phyloP scores from a whole-genome alignment of 2,888 invertebrate species.

The Arenicola marina region DNA sequence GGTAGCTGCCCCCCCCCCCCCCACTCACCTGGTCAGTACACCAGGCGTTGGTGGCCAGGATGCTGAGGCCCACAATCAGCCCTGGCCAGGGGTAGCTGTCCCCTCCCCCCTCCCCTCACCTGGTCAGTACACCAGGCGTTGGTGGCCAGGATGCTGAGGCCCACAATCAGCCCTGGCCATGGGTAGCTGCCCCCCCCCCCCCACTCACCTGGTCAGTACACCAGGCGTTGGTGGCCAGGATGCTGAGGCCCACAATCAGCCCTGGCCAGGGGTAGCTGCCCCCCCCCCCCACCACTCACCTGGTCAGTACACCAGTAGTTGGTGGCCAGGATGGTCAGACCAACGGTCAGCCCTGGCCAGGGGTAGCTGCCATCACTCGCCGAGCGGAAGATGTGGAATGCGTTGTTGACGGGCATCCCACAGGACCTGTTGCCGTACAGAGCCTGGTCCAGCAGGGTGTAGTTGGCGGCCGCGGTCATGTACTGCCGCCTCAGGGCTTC shows the following conservation, averaged over 20 bases:
- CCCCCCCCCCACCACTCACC: no score
- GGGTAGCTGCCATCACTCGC: constrained; percentile 35
- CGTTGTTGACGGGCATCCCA: constrained; percentile 22
- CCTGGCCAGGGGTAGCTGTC: no score
- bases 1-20: no score
- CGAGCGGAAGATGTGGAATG: constrained; percentile 36
- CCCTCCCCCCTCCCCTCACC: no score
- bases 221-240: constrained; percentile 34
- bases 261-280: constrained; percentile 33
- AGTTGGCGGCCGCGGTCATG: constrained; percentile 57
- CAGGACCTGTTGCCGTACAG: constrained; percentile 20
- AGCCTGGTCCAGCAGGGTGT: constrained; percentile 32
- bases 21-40: no score
- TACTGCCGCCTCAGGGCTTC: constrained; percentile 56
- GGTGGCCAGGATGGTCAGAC: constrained; percentile 36
- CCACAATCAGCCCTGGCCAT: no score
- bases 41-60: no score
- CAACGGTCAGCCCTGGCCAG: constrained; percentile 40
- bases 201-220: constrained; percentile 47
- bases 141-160: no score
- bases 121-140: no score
- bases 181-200: no score
- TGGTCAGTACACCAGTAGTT: constrained; percentile 40
- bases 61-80: no score
- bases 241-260: constrained; percentile 31